Base-by-base conservation (phyloP, 2,797 vertebrate species). In the Jordanella pulchra region DNA sequence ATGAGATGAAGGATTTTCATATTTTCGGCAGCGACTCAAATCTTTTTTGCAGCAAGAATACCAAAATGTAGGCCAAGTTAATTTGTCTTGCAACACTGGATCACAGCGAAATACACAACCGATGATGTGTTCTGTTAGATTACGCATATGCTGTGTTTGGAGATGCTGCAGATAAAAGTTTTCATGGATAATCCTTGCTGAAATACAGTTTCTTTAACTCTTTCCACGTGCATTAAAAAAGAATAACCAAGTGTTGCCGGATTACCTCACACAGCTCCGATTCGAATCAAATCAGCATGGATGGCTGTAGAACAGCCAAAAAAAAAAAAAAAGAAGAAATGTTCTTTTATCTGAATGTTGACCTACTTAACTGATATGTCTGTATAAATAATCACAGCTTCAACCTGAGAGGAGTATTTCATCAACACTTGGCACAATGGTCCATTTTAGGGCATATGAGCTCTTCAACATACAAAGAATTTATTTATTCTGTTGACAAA, bases 311-410 rank as follows among this genome's bases (percentile, higher is more conserved):
- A 84, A 81, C 74, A 69, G 72, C n/a, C 85, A 82, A 18, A 77
- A 81, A 14, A 82, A 81, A 66, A 73, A 84, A 83, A 10, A 76
- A 77, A 15, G 87, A 82, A 65, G 47, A 27, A 76, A 87, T 69
- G 75, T 2, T 7, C 67, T 72, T 47, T 1, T 66, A 76, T 86
- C 75, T 65, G 66, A 61, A 80, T 75, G 84, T 83, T 89, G 87
- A 87, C 87, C 87, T 77, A 86, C 78, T 89, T 85, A 77, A 87
- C 86, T 79, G 55, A 77, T 71, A 53, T 70, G 32, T 66, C 79
- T 70, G 25, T 70, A 79, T 80, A 86, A 90, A 88, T 82, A 87
- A 82, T 80, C 39, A 25, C 72, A 61, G 77, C 67, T 21, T 72
- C 39, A 27, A 74, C 60, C 54, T 28, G 67, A 75, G 69, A 81